Conservation (phyloP, 2,797 vertebrate species). For the Rhabdomys pumilio region DNA sequence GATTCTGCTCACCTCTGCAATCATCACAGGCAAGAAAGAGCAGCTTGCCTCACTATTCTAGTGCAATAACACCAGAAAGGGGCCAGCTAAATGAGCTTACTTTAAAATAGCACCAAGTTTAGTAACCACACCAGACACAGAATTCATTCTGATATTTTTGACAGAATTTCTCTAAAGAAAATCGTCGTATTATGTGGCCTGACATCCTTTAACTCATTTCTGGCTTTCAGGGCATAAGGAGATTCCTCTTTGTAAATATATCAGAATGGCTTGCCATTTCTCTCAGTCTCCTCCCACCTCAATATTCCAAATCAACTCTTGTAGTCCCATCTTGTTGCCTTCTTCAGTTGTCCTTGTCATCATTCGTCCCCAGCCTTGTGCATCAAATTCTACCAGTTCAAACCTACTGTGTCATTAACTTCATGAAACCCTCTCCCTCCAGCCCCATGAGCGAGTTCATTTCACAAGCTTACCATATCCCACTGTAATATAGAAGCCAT, state of each 20-base stretch:
- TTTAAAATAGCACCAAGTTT: slow-evolving; percentile 34
- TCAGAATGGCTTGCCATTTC: not conserved
- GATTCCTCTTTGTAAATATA: not conserved
- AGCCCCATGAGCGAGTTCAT: not conserved
- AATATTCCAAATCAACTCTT: not conserved
- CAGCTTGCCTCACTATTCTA: not conserved
- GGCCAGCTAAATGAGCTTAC: not conserved
- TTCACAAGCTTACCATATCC: slow-evolving; percentile 2
- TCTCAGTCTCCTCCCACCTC: not conserved
- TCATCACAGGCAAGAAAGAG: not conserved
- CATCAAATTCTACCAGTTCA: not conserved
- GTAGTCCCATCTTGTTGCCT: not conserved
- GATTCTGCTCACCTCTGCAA: not conserved
- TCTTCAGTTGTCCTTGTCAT: not conserved
- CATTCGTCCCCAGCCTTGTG: not conserved
- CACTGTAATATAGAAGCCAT: not conserved
- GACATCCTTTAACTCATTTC: slow-evolving; percentile 40
- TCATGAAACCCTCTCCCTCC: not conserved
- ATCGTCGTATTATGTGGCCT: not conserved
- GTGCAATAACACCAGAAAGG: not conserved
- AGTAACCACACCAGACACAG: not conserved
- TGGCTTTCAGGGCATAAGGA: not conserved
- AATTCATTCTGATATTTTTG: not conserved
- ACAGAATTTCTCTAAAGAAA: not conserved
- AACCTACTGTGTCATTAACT: not conserved